Evolutionary conservation across 2,113 vertebrate species (phyloP), one percentile per base, ranked within the genome.

Genomic region (Psittacus erithacus): DNA sequence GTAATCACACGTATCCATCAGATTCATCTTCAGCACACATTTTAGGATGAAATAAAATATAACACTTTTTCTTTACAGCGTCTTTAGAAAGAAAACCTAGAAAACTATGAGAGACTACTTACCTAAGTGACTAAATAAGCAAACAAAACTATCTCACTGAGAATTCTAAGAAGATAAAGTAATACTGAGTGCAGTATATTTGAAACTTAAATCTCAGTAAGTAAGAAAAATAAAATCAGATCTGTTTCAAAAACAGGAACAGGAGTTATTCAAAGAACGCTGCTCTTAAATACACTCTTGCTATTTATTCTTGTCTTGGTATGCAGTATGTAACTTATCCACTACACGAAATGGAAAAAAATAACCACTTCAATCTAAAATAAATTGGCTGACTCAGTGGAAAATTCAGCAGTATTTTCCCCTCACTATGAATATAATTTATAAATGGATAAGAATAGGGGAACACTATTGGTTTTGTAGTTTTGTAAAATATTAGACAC

Each of bases 401-500:
- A 93, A 91, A 75, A 87, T 47, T n/a, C 35, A 52, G 25, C 29
- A 38, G 0, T 49, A 63, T 73, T 10, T 68, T 10, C 3, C 3
- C 14, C 3, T 6, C 9, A 11, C 5, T 9, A 28, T 9, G 3
- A 23, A 57, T 52, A 47, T 13, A 50, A 1, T 11, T 76, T 39
- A 15, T 55, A 90, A 62, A 73, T 50, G 18, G 17, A 11, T 65
- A 31, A 16, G 11, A 62, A 41, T 16, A 65, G 15, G 15, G 19
- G 1, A 68, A 71, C 24, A 17, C 1, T 38, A n/a, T 6, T 43
- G 17, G 0, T 49, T 69, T 31, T 55, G 1, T 39, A 57, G 10
- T 28, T 93, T 93, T 65, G 3, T 39, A 52, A 85, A 77, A 47
- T 65, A 62, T 44, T 82, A 65, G 10, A 19, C 25, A 67, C 24